Base-by-base conservation (phyloP, 53 echinoderm and acorn worm genomes). In the Pentamera pediparva region DNA sequence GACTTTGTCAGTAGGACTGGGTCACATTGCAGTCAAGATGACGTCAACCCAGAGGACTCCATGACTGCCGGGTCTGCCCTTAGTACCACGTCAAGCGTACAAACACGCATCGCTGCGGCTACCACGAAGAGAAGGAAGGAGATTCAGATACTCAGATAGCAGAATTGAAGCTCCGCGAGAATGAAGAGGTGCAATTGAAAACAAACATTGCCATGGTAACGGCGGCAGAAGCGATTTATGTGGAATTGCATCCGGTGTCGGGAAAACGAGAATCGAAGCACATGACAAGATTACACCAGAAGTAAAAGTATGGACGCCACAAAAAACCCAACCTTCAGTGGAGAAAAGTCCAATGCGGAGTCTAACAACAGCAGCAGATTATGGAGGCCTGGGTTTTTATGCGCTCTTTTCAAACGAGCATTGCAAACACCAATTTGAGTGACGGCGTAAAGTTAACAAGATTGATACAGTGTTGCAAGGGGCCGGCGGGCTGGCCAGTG, bases 221-320 rank as follows among this genome's bases (percentile, higher is more conserved):
- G 56, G 82, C 75, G 29, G 75, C 64, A 65, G 82, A 69, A 75
- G 37, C 15, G 9, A 76, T 56, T n/a, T 82, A 76, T 20, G 60
- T 24, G 5, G 39, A 75, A 24, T 1, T 15, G 67, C 36, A 65
- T 19, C 4, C 10, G 8, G 0, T 37, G 24, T 6, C 36, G n/a
- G 6, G 54, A 6, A 53, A 18, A 53, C n/a, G 54, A 53, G n/a
- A 53, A 53, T 2, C 54, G n/a, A n/a, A 53, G 27, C 0, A 57
- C 11, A 26, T 13, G 5, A 9, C 15, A 32, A 26, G 10, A 7
- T 25, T 57, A 6, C 8, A 57, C 15, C 57, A 10, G 5, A 25
- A 26, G 12, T 28, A 1, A 45, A 45, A n/a, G 47, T 15, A n/a
- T 45, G n/a, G 12, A 45, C 13, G n/a, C 47, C 47, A 45, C 13